Evolutionary conservation across 2,888 invertebrate genomes (phyloP), one percentile per base, ranked within the genome.

Genomic region (Protophormia terraenovae): DNA sequence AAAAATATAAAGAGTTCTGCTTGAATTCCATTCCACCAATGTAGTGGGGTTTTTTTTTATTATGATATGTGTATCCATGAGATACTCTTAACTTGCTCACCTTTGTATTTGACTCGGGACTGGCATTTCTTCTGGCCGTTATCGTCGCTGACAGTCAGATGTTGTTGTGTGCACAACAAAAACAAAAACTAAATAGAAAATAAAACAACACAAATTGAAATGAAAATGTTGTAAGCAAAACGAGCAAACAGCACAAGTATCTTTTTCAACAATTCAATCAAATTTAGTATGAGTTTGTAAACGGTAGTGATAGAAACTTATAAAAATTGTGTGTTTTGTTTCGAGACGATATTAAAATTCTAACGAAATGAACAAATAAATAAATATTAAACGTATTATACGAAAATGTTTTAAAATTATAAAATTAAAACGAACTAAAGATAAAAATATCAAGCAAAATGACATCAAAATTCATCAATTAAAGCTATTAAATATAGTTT

Each of bases 271-370:
- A 79, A 75, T 82, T 82, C 85, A 82, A 85, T 82, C 84, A 71
- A 69, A 77, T 72, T 72, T 75, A 84, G 84, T 81, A 41, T 80
- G 85, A 82, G 78, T 75, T 79, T 82, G 82, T 85, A 82, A 82
- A 82, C 82, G 82, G 82, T 75, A 75, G 78, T n/a, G 82, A 71
- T 58, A 76, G n/a, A 82, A 73, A 71, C 79, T 64, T 71, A 14
- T n/a, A 50, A 58, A 47, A 38, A 62, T 16, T 45, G 50, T 66
- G 24, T 19, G 32, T 32, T 53, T 55, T 22, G 60, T 29, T n/a
- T n/a, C n/a, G n/a, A n/a, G n/a, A n/a, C 16, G 2, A 27, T 38
- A 19, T 16, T 19, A 29, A 58, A 72, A 76, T 45, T 69, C n/a
- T 41, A 16, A 3, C n/a, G 60, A 50, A n/a, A 19, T 10, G 55